These are phyloP conservation scores for Agonum fuliginosum DNA, from an alignment of 2,888 invertebrate species.

Conservation along the genomic window DNA sequence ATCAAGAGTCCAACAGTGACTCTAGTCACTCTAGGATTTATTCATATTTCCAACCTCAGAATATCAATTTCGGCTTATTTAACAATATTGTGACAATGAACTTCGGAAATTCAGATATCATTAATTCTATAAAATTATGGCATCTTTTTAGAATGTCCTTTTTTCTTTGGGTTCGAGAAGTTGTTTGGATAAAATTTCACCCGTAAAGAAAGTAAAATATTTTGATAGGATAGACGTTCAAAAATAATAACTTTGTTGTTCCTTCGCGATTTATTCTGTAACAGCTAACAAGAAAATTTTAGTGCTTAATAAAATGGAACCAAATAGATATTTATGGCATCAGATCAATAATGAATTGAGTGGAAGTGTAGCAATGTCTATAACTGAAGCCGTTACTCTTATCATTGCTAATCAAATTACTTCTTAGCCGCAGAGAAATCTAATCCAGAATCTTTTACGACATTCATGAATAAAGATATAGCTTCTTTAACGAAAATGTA, in stretches of 20 bases:
- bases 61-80: too few species aligned
- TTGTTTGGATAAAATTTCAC: too few species aligned
- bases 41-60: too few species aligned
- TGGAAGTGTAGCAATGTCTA: slow-evolving; percentile 5
- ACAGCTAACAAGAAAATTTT: slow-evolving; percentile 2
- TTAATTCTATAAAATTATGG: too few species aligned
- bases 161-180: too few species aligned
- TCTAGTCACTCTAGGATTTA: too few species aligned
- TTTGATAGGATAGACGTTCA: too few species aligned
- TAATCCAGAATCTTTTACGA: slow-evolving; percentile 46
- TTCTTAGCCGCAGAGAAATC: slow-evolving; percentile 42
- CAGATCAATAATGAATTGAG: slow-evolving; percentile 13
- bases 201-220: too few species aligned
- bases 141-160: too few species aligned
- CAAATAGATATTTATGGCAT: slow-evolving; percentile 31
- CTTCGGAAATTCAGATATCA: too few species aligned
- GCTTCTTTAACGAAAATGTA: slow-evolving; percentile 48
- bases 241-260: slow-evolving; percentile 5
- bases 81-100: too few species aligned
- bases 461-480: slow-evolving; percentile 49
- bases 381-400: slow-evolving; percentile 26
- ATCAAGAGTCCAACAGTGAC: too few species aligned
- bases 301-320: background rate
- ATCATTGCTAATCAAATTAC: slow-evolving; percentile 43
- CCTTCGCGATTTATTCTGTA: background rate